Evolutionary conservation across 2,113 vertebrate genomes (phyloP).

Genomic region (Lophura nycthemera): DNA sequence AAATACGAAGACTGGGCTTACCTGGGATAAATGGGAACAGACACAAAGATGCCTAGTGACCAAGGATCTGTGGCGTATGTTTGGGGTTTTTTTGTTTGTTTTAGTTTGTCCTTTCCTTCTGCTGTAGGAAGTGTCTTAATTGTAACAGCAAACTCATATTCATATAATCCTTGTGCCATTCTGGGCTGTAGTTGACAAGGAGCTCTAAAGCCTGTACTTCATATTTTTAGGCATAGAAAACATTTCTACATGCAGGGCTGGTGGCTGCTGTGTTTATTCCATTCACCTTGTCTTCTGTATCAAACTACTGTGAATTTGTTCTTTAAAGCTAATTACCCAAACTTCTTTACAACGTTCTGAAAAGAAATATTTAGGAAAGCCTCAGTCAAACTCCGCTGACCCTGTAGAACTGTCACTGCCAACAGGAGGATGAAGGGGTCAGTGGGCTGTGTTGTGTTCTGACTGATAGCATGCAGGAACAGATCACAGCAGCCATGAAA

Average conservation of each 20-base stretch:
- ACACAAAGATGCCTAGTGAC: background rate
- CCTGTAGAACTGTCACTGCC: background rate
- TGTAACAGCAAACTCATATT: background rate
- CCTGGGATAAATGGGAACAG: background rate
- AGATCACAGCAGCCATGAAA: background rate
- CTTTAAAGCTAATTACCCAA: constrained; percentile 14
- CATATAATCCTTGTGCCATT: background rate
- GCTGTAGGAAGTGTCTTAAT: background rate
- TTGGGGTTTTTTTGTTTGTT: background rate
- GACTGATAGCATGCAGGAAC: background rate
- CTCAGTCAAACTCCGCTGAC: background rate
- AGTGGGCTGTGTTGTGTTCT: background rate
- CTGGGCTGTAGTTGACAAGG: constrained; percentile 26
- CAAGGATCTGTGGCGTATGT: background rate
- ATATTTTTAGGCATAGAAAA: background rate
- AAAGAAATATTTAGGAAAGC: background rate
- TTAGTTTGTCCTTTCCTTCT: background rate
- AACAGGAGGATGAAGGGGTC: background rate
- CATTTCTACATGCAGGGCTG: background rate
- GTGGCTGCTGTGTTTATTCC: constrained; percentile 25
- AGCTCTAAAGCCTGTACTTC: background rate
- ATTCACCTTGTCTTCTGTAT: background rate
- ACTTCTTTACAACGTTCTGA: background rate
- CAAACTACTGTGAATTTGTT: constrained; percentile 13
- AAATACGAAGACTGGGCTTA: background rate